These are phyloP conservation scores for Lysandra coridon DNA, from an alignment of 2,888 invertebrate genomes.

Conservation along the genomic window DNA sequence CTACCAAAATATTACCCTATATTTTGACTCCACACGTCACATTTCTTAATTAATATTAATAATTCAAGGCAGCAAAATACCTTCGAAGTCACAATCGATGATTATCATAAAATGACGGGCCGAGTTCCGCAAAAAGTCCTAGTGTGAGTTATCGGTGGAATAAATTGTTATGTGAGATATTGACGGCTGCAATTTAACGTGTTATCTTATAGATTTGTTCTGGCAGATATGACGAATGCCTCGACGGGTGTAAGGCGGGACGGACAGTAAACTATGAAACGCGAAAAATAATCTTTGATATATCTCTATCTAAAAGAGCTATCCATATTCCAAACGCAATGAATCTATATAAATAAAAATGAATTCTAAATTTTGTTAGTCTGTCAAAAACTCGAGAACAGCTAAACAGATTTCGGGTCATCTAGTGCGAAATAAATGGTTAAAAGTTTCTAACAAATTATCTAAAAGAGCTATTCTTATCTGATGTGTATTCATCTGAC, in stretches of 20 bases:
- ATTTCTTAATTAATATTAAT: not conserved
- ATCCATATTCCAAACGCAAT: no score
- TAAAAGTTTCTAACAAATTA: no score
- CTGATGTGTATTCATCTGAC: no score
- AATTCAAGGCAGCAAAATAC: not conserved
- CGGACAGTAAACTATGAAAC: not conserved
- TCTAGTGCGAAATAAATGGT: no score
- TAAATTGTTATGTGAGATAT: conserved; percentile 20
- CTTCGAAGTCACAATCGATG: not conserved
- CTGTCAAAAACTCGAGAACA: no score
- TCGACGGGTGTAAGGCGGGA: not conserved
- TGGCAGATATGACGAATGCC: conserved; percentile 24
- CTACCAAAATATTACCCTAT: no score
- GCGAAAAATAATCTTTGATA: not conserved
- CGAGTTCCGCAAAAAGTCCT: not conserved
- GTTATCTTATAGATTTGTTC: conserved; percentile 21
- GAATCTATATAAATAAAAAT: no score
- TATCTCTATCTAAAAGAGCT: no score
- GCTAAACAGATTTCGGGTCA: no score
- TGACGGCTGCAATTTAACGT: conserved; percentile 18
- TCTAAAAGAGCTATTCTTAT: no score
- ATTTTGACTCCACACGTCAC: not conserved
- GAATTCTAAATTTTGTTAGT: no score
- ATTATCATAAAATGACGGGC: not conserved
- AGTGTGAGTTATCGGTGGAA: not conserved